A percentile compares a stretch with the other conserved stretches of the same genome.
phyloP scores from a whole-genome alignment of 2,113 vertebrate genomes.

The Corythornis vintsioides region DNA sequence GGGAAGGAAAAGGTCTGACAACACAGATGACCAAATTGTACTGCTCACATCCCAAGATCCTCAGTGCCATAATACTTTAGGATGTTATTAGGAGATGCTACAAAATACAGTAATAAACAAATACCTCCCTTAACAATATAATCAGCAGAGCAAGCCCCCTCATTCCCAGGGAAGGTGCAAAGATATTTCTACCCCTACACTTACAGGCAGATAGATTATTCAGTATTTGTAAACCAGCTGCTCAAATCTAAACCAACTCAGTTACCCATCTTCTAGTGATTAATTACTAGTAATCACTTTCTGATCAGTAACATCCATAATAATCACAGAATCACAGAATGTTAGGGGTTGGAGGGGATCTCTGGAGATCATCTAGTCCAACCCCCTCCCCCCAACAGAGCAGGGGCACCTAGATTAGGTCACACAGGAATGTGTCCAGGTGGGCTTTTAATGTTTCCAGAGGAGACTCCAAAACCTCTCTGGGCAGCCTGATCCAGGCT shows the following conservation, averaged over 20 bases:
- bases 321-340: neutral
- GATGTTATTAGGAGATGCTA: neutral
- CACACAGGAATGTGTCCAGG: too few species aligned
- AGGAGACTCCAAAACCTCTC: too few species aligned
- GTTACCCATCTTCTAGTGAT: neutral
- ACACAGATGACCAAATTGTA: neutral
- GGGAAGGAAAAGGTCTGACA: neutral
- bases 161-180: neutral
- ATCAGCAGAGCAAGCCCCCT: neutral
- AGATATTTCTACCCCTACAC: neutral
- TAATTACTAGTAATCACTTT: neutral
- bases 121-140: neutral
- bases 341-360: too few species aligned
- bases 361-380: too few species aligned
- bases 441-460: too few species aligned
- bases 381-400: too few species aligned
- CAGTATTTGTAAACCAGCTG: neutral
- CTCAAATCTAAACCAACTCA: neutral
- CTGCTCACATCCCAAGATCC: neutral
- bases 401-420: too few species aligned
- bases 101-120: neutral
- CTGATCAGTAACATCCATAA: neutral
- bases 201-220: neutral
- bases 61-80: neutral
- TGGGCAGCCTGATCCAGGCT: too few species aligned